phyloP scores from a whole-genome alignment of 2,888 invertebrate genomes.

The Leucozona laternaria region DNA sequence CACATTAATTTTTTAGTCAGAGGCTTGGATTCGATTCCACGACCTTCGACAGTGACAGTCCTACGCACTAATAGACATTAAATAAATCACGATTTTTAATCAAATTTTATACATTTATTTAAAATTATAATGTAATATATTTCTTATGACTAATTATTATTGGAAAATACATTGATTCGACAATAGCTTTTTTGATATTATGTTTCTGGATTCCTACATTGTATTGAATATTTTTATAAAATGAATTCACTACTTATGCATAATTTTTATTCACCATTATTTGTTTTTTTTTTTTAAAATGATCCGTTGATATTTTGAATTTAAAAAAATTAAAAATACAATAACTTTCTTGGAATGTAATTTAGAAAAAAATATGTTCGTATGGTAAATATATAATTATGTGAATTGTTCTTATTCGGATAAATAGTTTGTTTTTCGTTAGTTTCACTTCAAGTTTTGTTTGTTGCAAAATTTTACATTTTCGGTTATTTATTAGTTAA shows the following conservation, averaged over 20 bases:
- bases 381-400: not conserved
- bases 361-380: conserved; percentile 8
- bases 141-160: conserved; percentile 65
- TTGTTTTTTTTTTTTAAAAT: not conserved
- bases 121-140: conserved; percentile 65
- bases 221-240: conserved; percentile 64
- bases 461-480: not conserved
- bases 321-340: conserved; percentile 47
- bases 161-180: conserved; percentile 70
- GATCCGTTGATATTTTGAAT: conserved; percentile 13
- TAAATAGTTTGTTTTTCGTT: not conserved
- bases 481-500: not conserved
- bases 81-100: not conserved
- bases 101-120: conserved; percentile 70
- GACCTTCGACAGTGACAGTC: too few relatives aligned
- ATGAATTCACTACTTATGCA: conserved; percentile 72
- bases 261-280: conserved; percentile 36
- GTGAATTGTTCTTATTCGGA: not conserved
- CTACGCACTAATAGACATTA: too few relatives aligned
- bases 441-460: not conserved
- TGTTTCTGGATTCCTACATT: conserved; percentile 40
- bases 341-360: conserved; percentile 35
- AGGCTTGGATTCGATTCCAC: too few relatives aligned
- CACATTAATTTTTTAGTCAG: too few relatives aligned
- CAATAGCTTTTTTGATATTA: conserved; percentile 46